Base-by-base conservation (phyloP, 1,140 invertebrate genomes). In the Drosophila funebris region DNA sequence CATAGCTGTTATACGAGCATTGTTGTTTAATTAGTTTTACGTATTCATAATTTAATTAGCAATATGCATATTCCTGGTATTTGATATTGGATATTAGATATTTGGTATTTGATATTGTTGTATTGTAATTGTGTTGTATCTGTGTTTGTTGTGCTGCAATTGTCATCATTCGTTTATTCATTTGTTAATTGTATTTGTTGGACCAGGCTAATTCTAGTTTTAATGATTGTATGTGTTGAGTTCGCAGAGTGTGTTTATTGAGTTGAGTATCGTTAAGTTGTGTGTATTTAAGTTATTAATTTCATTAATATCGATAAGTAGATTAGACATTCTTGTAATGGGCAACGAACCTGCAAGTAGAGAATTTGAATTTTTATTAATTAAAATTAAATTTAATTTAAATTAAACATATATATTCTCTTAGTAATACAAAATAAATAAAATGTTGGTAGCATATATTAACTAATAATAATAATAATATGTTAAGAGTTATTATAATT, bases 31-130 rank as follows among this genome's bases (percentile, higher is more conserved):
- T 87, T 82, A 87, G 83, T 66, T 73, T 83, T 75, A 75, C 78
- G 53, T 87, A 87, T 87, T 78, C 62, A 62, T 87, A 76, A 72
- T 78, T 87, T 75, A 87, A 87, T 87, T 87, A 87, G 66, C 74
- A 77, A 87, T 82, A 81, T 71, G 69, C 66, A 77, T 71, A 77
- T 71, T 85, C 63, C 58, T 77, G 18, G 31, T 74, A 76, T 83
- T 73, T 73, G 62, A 73, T 81, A 69, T 69, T 48, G 37, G 39
- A 22, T 68, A 41, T 74, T 61, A 36, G 56, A 44, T 41, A 52
- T 67, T 24, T n/a, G n/a, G 50, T 62, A 20, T 68, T 33, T 16
- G 54, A 66, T 56, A 66, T 66, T 27, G 24, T 8, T 41, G n/a
- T 46, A 53, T 52, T 57, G 66, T 53, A 29, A 18, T 14, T 52